Percentiles rank a stretch among this genome's conserved stretches.
Conservation (phyloP, 2,888 invertebrate species). For the Spialia ferax region DNA sequence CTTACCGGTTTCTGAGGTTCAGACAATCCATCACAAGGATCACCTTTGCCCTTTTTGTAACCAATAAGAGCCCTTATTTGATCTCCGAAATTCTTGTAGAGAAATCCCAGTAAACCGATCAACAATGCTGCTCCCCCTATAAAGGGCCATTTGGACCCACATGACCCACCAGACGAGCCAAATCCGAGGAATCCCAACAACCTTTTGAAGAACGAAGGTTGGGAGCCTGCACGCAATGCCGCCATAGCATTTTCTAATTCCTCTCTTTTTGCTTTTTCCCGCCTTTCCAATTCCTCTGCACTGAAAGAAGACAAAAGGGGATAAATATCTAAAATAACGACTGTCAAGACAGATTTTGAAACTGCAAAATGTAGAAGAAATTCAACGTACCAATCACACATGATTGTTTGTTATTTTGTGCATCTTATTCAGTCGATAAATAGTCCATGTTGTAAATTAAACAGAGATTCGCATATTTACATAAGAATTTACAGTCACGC, state of each 20-base stretch:
- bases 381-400: slow-evolving; percentile 65
- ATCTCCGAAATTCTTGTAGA: slow-evolving; percentile 44
- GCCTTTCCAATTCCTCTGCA: slow-evolving; percentile 55
- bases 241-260: slow-evolving; percentile 20
- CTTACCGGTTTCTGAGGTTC: not conserved
- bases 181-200: slow-evolving; percentile 30
- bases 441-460: not conserved
- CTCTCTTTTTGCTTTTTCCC: slow-evolving; percentile 34
- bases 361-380: not conserved
- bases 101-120: slow-evolving; percentile 42
- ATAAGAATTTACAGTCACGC: slow-evolving; percentile 4
- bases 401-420: slow-evolving; percentile 41
- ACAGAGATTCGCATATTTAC: not conserved
- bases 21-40: not conserved
- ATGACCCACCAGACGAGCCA: slow-evolving; percentile 27
- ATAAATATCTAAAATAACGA: not conserved
- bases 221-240: slow-evolving; percentile 8
- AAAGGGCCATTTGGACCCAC: slow-evolving; percentile 49
- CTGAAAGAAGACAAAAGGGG: slow-evolving; percentile 44
- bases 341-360: not conserved
- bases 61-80: slow-evolving; percentile 23
- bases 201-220: slow-evolving; percentile 40
- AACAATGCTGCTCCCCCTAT: slow-evolving; percentile 48
- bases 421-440: slow-evolving; percentile 25
- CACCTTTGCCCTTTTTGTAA: slow-evolving; percentile 1